A percentile compares a stretch with the other conserved stretches of the same genome.
These are phyloP conservation scores for Alouatta caraya DNA, from an alignment of 2,797 vertebrate genomes.

Conservation along the genomic window DNA sequence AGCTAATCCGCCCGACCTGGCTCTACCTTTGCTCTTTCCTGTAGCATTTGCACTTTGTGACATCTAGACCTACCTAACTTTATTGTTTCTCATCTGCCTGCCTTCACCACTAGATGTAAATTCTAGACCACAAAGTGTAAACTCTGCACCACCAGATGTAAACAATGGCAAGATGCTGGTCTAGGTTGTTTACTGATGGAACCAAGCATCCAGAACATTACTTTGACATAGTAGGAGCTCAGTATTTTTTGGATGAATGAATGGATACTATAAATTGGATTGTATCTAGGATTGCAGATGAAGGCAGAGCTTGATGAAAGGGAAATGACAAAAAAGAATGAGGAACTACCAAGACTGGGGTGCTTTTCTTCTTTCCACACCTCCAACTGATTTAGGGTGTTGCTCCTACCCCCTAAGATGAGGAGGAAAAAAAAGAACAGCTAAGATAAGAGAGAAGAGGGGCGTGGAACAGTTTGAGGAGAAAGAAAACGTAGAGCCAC, in stretches of 20 bases:
- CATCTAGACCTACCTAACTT: neutral
- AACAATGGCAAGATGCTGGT: neutral
- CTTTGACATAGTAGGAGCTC: neutral
- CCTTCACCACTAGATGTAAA: neutral
- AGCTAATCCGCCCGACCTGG: neutral
- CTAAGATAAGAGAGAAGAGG: neutral
- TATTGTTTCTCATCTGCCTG: neutral
- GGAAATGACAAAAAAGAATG: neutral
- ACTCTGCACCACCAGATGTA: neutral
- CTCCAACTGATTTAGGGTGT: neutral
- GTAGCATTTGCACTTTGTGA: neutral
- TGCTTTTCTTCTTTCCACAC: neutral
- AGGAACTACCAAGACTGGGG: neutral
- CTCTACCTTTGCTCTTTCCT: neutral
- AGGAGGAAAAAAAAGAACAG: neutral
- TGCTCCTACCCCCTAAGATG: neutral
- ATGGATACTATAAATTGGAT: neutral
- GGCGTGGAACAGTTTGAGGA: neutral
- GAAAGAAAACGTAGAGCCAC: neutral
- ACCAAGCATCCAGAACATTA: neutral
- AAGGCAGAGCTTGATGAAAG: neutral
- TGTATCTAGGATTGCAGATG: neutral
- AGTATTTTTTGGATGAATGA: neutral
- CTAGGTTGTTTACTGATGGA: neutral
- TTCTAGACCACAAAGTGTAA: neutral